Percentiles rank a stretch among this genome's conserved stretches.
Conservation (phyloP, 2,113 vertebrate genomes). For the Istiophorus platypterus region DNA sequence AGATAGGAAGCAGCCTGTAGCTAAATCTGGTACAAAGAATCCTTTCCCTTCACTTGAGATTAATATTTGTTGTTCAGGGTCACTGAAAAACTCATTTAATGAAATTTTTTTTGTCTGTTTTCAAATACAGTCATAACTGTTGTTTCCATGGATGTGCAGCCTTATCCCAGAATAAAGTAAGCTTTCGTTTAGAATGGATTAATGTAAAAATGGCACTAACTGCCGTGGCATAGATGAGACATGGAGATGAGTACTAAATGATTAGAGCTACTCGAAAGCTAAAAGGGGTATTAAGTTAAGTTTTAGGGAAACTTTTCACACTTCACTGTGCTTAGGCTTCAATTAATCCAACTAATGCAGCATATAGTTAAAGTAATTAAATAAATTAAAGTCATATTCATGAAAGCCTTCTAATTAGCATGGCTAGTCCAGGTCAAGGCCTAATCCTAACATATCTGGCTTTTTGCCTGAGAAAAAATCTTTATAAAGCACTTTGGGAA, state of each 20-base stretch:
- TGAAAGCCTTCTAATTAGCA: conserved; percentile 18
- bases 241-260: conserved; percentile 18
- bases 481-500: neutral
- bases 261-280: conserved; percentile 35
- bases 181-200: conserved; percentile 33
- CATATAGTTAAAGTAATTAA: conserved; percentile 43
- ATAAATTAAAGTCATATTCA: conserved; percentile 46
- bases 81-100: conserved; percentile 1
- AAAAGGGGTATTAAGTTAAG: conserved; percentile 47
- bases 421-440: conserved; percentile 20
- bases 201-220: conserved; percentile 47
- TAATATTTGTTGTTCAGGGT: conserved; percentile 21
- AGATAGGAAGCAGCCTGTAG: conserved; percentile 6
- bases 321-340: conserved; percentile 37
- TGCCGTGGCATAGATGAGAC: conserved; percentile 2
- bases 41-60: conserved; percentile 39
- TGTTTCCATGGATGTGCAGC: conserved; percentile 11
- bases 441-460: conserved; percentile 4
- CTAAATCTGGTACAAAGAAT: conserved; percentile 17
- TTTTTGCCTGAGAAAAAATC: conserved; percentile 1
- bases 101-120: neutral
- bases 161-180: conserved; percentile 8
- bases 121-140: conserved; percentile 12
- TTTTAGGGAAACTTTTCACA: conserved; percentile 45
- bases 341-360: conserved; percentile 55